Evolutionary conservation across 2,888 invertebrate species (phyloP).

Genomic region (Morpho helenor): DNA sequence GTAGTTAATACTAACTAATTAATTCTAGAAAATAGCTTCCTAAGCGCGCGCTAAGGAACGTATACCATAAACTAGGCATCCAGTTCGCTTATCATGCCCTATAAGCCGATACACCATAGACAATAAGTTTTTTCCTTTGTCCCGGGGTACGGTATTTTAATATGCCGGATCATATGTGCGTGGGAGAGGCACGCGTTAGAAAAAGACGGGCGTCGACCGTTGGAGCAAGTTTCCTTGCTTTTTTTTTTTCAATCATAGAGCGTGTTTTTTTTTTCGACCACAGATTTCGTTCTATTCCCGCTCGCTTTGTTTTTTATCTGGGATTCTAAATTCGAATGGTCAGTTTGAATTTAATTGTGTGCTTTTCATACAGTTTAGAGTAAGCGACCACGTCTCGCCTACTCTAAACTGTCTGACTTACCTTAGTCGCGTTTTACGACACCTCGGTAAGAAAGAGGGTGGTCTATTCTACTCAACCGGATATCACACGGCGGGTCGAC

Average conservation of each 20-base stretch:
- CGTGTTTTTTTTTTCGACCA: conserved; percentile 32
- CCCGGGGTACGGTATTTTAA: conserved; percentile 7
- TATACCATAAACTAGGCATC: conserved; percentile 15
- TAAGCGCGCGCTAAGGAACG: neutral
- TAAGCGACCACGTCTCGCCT: too few species aligned
- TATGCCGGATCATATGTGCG: conserved; percentile 18
- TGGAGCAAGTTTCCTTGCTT: conserved; percentile 40
- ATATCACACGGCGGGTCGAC: too few species aligned
- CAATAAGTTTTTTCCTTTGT: conserved; percentile 3
- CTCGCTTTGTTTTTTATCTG: conserved; percentile 13
- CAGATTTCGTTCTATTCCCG: conserved; percentile 26
- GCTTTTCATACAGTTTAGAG: too few species aligned
- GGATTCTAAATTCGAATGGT: conserved; percentile 6
- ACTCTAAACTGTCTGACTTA: too few species aligned
- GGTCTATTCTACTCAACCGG: too few species aligned
- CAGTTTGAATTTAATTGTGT: neutral
- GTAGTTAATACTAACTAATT: neutral
- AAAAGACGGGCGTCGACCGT: conserved; percentile 36
- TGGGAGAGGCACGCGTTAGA: conserved; percentile 32
- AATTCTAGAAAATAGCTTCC: conserved; percentile 7
- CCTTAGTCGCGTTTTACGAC: too few species aligned
- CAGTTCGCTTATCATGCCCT: conserved; percentile 9
- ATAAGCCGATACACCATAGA: conserved; percentile 3
- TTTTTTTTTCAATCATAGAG: conserved; percentile 32
- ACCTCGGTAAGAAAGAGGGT: too few species aligned